Percentiles rank a stretch among this genome's conserved stretches.
Conservation (phyloP, 1,140 invertebrate species). For the Sycophaga agraensis region DNA sequence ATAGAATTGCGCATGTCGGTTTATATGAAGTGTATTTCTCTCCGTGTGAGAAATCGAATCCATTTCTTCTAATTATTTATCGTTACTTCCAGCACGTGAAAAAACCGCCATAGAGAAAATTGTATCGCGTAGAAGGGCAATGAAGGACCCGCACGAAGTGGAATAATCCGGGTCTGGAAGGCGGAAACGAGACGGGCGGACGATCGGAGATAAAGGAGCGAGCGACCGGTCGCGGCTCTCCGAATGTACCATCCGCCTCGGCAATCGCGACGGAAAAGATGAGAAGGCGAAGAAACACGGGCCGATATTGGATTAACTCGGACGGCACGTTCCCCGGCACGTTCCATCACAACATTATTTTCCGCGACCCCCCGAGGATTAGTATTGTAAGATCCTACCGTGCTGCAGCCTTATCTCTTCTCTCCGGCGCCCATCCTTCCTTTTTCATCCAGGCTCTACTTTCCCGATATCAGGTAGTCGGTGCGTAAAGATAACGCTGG, state of each 20-base stretch:
- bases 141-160: conserved; percentile 17
- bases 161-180: too few relatives aligned
- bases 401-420: neutral
- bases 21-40: too few relatives aligned
- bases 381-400: neutral
- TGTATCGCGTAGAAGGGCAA: too few relatives aligned
- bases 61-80: too few relatives aligned
- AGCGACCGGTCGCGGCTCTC: neutral
- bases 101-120: too few relatives aligned
- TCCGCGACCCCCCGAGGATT: conserved; percentile 3
- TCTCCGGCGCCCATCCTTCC: neutral
- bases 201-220: conserved; percentile 24
- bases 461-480: too few relatives aligned
- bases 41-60: too few relatives aligned
- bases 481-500: too few relatives aligned
- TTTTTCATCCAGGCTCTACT: neutral
- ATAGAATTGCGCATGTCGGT: too few relatives aligned
- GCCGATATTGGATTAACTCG: conserved; percentile 24
- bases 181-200: conserved; percentile 28
- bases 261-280: conserved; percentile 4
- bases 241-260: neutral
- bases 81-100: too few relatives aligned
- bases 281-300: neutral
- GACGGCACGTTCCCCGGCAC: conserved; percentile 8
- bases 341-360: conserved; percentile 8